Evolutionary conservation across 37 sponge, comb jelly and placozoan species (phyloP).

Genomic region (Tethya wilhelma): DNA sequence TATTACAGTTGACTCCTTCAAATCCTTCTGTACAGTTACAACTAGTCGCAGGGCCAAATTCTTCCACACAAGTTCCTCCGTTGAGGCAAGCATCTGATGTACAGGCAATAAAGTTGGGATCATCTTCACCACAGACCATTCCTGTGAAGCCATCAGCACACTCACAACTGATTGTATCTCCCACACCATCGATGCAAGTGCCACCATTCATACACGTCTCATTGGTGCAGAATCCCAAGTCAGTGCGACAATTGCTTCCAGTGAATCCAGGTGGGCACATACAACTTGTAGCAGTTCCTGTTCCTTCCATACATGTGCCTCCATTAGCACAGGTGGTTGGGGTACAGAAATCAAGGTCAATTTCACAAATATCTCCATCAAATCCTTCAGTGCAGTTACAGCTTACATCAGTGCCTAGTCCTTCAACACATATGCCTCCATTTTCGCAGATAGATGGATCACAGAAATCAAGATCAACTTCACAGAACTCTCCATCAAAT

Average conservation of each 20-base stretch:
- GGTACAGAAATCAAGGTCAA: conserved; percentile 23
- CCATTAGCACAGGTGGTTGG: conserved; percentile 49
- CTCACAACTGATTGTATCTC: background rate
- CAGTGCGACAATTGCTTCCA: conserved; percentile 35
- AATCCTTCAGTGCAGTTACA: conserved; percentile 32
- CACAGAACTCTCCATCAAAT: conserved; percentile 39
- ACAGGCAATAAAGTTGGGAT: conserved; percentile 4
- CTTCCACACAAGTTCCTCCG: conserved; percentile 31
- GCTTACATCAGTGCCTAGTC: conserved; percentile 7
- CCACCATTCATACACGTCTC: conserved; percentile 64
- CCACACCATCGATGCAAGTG: conserved; percentile 52
- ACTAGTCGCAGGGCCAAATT: conserved; percentile 11
- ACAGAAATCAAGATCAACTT: conserved; percentile 28
- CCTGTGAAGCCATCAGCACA: conserved; percentile 46
- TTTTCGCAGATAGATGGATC: conserved; percentile 13
- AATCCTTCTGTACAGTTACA: conserved; percentile 23
- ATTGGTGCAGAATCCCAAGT: background rate
- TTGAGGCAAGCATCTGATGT: conserved; percentile 4
- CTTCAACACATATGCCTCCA: conserved; percentile 51
- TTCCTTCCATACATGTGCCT: conserved; percentile 66
- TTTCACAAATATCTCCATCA: conserved; percentile 19
- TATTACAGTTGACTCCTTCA: conserved; percentile 36
- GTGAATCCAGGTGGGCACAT: conserved; percentile 43
- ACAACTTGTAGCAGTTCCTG: conserved; percentile 31
- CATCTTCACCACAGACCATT: conserved; percentile 14